phyloP scores from a whole-genome alignment of 2,113 vertebrate genomes.

The Rhizomys pruinosus region DNA sequence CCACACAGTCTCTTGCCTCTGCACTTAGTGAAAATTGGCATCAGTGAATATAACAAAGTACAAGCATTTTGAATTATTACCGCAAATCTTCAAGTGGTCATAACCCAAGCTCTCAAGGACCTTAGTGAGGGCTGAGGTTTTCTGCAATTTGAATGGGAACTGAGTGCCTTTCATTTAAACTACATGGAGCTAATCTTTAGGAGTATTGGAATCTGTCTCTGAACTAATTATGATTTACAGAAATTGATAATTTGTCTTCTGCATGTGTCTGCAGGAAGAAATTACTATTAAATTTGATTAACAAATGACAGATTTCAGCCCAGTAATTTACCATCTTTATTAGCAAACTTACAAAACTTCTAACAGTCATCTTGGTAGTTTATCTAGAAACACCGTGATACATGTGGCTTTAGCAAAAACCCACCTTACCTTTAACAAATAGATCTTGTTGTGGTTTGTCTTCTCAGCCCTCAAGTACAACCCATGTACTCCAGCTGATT shows the following conservation, averaged over 20 bases:
- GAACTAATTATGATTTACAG: slow-evolving; percentile 68
- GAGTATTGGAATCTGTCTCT: slow-evolving; percentile 73
- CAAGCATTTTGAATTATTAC: slow-evolving; percentile 57
- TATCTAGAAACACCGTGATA: background rate
- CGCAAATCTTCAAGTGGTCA: background rate
- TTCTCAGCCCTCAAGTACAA: slow-evolving; percentile 29
- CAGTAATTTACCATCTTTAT: slow-evolving; percentile 81
- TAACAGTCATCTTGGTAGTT: slow-evolving; percentile 19
- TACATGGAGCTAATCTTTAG: slow-evolving; percentile 62
- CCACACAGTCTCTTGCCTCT: background rate
- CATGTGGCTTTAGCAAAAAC: background rate
- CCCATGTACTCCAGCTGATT: slow-evolving; percentile 62
- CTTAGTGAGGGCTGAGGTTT: background rate
- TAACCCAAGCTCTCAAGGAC: background rate
- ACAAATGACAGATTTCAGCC: slow-evolving; percentile 83
- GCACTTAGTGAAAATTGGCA: slow-evolving; percentile 38
- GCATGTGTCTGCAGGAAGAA: slow-evolving; percentile 80
- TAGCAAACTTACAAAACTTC: slow-evolving; percentile 82
- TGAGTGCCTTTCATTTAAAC: slow-evolving; percentile 70
- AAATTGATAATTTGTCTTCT: slow-evolving; percentile 83
- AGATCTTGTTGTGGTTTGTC: slow-evolving; percentile 41
- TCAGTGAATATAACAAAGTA: slow-evolving; percentile 39
- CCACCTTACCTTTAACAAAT: slow-evolving; percentile 27
- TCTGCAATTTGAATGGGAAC: background rate
- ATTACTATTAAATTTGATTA: slow-evolving; percentile 82